Conservation (phyloP, 2,113 vertebrate genomes). For the Strigops habroptila region DNA sequence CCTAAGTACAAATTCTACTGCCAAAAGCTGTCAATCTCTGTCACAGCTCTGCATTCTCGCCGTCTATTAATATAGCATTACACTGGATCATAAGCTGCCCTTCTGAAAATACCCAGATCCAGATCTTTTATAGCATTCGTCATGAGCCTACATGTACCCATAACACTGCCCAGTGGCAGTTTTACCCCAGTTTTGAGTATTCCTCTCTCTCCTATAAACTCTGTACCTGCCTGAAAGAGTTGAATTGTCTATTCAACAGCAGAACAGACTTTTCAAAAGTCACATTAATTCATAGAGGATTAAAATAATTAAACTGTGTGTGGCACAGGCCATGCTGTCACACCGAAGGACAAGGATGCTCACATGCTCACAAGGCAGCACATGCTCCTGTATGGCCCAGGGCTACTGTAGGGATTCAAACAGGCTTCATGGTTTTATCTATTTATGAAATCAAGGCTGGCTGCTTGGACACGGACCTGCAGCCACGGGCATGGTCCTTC, state of each 20-base stretch:
- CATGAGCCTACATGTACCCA: background rate
- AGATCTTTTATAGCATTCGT: background rate
- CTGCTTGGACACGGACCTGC: background rate
- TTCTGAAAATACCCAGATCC: background rate
- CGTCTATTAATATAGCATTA: conserved; percentile 1
- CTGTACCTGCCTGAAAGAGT: background rate
- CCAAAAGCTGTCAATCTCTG: background rate
- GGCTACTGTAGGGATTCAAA: background rate
- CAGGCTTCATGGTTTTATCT: background rate
- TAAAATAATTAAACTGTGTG: background rate
- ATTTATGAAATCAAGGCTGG: background rate
- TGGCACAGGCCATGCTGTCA: background rate
- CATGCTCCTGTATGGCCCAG: background rate
- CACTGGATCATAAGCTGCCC: background rate
- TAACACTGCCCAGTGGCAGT: rapidly evolving
- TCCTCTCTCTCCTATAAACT: background rate
- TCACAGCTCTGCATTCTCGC: background rate
- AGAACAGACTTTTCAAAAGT: background rate
- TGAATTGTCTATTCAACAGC: background rate
- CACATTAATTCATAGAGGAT: background rate
- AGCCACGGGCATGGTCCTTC: background rate
- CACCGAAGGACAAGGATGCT: background rate
- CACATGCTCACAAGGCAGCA: background rate
- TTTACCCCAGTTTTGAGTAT: background rate
- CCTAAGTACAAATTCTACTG: background rate